Conservation (phyloP, 2,888 invertebrate genomes). For the Clitarchus hookeri region DNA sequence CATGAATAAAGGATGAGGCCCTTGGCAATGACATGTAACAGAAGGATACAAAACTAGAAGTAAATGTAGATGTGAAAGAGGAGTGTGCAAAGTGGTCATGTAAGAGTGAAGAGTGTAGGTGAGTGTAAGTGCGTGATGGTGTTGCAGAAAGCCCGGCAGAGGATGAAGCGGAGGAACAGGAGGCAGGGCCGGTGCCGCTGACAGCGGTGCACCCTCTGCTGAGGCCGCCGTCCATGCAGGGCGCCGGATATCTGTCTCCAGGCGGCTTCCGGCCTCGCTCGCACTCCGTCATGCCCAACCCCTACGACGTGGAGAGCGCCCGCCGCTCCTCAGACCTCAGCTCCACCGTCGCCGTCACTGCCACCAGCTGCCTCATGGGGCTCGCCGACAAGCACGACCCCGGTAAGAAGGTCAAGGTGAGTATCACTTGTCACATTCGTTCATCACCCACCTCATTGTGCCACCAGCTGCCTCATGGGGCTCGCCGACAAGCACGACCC, state of each 20-base stretch:
- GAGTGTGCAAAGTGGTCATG: too few species aligned
- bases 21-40: too few species aligned
- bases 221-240: conserved; percentile 33
- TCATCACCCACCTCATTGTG: neutral
- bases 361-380: conserved; percentile 59
- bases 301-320: conserved; percentile 41
- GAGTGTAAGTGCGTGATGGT: neutral
- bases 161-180: conserved; percentile 60
- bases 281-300: conserved; percentile 55
- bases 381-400: conserved; percentile 66
- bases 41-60: too few species aligned
- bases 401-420: conserved; percentile 78
- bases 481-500: conserved; percentile 66
- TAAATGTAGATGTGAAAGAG: too few species aligned
- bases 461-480: conserved; percentile 59
- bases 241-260: conserved; percentile 47
- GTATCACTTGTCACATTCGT: conserved; percentile 41
- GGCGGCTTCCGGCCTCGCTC: conserved; percentile 54
- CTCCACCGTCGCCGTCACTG: conserved; percentile 48
- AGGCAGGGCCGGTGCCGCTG: conserved; percentile 50
- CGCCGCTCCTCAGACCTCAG: conserved; percentile 34
- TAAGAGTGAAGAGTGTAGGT: too few species aligned
- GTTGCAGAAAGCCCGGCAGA: conserved; percentile 63
- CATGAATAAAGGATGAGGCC: too few species aligned
- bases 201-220: conserved; percentile 42